These are phyloP conservation scores for Philopedon plagiatum DNA, from an alignment of 2,888 invertebrate genomes.

Conservation along the genomic window DNA sequence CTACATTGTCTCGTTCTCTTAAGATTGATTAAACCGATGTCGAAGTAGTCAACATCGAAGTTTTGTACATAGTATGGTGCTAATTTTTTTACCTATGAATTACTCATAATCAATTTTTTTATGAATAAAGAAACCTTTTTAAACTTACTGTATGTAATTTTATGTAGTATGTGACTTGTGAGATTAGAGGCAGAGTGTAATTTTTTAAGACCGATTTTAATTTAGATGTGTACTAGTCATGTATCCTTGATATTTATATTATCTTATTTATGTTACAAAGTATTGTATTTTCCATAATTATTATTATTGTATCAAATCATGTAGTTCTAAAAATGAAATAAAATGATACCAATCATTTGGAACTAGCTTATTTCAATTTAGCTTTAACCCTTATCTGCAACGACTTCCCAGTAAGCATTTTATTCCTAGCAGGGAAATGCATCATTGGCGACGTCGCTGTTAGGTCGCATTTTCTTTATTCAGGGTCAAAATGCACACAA, in stretches of 20 bases:
- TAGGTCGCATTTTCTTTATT: no score
- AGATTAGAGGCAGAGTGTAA: slow-evolving; percentile 26
- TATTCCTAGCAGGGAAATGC: no score
- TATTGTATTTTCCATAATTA: slow-evolving; percentile 54
- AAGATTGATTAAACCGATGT: slow-evolving; percentile 5
- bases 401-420: no score
- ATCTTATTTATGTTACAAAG: slow-evolving; percentile 54
- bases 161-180: slow-evolving; percentile 22
- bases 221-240: slow-evolving; percentile 58
- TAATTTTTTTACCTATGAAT: slow-evolving; percentile 43
- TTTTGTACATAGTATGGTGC: slow-evolving; percentile 47
- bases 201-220: slow-evolving; percentile 47
- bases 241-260: slow-evolving; percentile 56
- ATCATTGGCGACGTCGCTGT: no score
- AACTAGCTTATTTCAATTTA: background rate
- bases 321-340: slow-evolving; percentile 23
- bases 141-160: background rate
- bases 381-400: no score
- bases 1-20: background rate
- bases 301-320: slow-evolving; percentile 29
- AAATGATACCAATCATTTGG: slow-evolving; percentile 11
- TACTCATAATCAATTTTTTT: slow-evolving; percentile 31
- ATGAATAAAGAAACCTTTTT: slow-evolving; percentile 1
- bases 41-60: slow-evolving; percentile 42
- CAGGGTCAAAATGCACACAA: no score